Percentiles rank a stretch among this genome's conserved stretches.
phyloP scores from a whole-genome alignment of 37 sponge, comb jelly and placozoan genomes.

The Agelas oroides region DNA sequence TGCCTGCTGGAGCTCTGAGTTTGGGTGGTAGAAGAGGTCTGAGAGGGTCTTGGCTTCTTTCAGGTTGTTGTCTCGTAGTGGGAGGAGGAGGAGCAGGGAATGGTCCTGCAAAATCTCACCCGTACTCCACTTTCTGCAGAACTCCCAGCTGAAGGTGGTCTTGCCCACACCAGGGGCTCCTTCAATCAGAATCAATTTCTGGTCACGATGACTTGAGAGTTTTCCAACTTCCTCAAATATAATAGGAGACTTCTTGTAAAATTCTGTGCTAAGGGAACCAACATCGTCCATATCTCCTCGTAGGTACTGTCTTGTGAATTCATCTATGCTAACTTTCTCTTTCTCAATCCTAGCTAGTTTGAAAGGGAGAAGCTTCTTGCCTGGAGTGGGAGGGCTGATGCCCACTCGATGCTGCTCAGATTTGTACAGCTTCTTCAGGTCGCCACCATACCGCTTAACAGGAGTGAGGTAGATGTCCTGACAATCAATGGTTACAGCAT shows the following conservation, averaged over 20 bases:
- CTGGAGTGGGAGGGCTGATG: neutral
- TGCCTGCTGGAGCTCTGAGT: no score
- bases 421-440: conserved; percentile 2
- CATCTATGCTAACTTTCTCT: neutral
- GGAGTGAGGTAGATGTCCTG: neutral
- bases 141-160: no score
- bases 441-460: neutral
- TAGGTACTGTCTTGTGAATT: neutral
- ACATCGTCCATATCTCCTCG: no score
- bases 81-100: no score
- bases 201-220: neutral
- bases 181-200: conserved; percentile 13
- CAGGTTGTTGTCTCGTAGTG: no score
- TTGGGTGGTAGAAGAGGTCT: no score
- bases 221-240: neutral
- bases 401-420: neutral
- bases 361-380: neutral
- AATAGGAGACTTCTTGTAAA: conserved; percentile 8
- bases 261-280: no score
- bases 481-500: neutral
- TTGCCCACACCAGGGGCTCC: conserved; percentile 32
- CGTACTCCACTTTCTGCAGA: no score
- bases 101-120: no score
- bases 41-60: no score
- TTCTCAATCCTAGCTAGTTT: neutral